These are phyloP conservation scores for Brachystomella parvula DNA, from an alignment of 1,140 invertebrate genomes.

Conservation along the genomic window DNA sequence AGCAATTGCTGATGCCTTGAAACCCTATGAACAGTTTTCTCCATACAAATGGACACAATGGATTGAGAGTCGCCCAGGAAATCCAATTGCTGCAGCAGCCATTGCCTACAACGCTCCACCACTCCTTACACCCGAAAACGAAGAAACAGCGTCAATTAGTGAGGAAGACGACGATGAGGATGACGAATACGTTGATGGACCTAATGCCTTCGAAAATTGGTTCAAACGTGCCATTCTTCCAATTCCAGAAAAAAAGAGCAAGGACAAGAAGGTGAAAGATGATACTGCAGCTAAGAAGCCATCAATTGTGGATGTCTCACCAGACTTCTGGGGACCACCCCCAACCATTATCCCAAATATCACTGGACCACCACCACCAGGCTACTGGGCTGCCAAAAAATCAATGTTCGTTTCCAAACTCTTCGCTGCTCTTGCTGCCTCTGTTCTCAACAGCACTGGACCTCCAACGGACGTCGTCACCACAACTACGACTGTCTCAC, in stretches of 20 bases:
- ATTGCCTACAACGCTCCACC: neutral
- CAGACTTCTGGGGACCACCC: conserved; percentile 20
- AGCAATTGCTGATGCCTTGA: neutral
- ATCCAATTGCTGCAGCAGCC: neutral
- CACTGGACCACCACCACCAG: conserved; percentile 18
- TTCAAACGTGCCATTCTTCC: conserved; percentile 11
- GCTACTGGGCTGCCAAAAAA: conserved; percentile 30
- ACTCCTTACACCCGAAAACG: neutral
- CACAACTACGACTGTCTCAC: neutral
- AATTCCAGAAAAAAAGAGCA: neutral
- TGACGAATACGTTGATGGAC: neutral
- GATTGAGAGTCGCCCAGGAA: conserved; percentile 4
- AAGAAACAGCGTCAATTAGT: neutral
- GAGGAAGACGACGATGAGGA: conserved; percentile 10
- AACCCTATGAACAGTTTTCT: conserved; percentile 7
- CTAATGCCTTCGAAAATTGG: neutral
- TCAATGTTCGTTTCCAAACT: conserved; percentile 32
- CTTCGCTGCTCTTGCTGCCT: conserved; percentile 24
- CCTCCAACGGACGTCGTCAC: neutral
- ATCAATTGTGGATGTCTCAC: conserved; percentile 6
- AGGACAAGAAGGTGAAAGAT: neutral
- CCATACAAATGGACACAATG: conserved; percentile 26
- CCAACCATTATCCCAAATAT: conserved; percentile 18
- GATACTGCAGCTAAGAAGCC: conserved; percentile 13
- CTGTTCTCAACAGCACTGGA: conserved; percentile 18